These are phyloP conservation scores for Phenganax stokvisi DNA, from an alignment of 92 coral and sea anemone genomes.

Conservation along the genomic window DNA sequence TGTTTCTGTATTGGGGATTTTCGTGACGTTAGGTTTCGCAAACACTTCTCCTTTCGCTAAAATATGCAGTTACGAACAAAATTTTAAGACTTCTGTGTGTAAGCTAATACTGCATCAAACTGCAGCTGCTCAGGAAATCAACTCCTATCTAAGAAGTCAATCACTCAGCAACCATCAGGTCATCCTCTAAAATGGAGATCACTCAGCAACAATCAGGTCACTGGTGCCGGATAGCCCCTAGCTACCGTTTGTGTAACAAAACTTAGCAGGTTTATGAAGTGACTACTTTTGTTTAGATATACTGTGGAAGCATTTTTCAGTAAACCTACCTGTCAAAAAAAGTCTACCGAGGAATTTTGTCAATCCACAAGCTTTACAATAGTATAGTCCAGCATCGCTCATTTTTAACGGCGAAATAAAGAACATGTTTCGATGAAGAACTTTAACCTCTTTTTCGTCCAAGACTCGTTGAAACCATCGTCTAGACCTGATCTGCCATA, in stretches of 20 bases:
- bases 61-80: background rate
- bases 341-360: background rate
- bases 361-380: conserved; percentile 33
- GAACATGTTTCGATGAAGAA: conserved; percentile 21
- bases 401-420: conserved; percentile 32
- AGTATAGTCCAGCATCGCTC: conserved; percentile 54
- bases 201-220: no score
- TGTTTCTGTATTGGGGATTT: background rate
- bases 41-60: background rate
- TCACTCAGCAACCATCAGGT: no score
- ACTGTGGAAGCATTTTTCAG: no score
- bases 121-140: no score
- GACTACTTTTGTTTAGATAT: no score
- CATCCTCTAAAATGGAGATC: no score
- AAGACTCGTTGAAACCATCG: background rate
- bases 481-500: background rate
- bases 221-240: no score
- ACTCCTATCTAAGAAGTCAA: no score
- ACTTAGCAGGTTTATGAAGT: no score
- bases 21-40: conserved; percentile 17
- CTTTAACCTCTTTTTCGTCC: background rate
- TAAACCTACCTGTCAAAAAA: background rate
- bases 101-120: background rate
- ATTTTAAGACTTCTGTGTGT: background rate
- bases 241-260: no score